A percentile compares a stretch with the other conserved stretches of the same genome.
Evolutionary conservation across 2,888 invertebrate species (phyloP).

Genomic region (Marasmarcha lunaedactyla): DNA sequence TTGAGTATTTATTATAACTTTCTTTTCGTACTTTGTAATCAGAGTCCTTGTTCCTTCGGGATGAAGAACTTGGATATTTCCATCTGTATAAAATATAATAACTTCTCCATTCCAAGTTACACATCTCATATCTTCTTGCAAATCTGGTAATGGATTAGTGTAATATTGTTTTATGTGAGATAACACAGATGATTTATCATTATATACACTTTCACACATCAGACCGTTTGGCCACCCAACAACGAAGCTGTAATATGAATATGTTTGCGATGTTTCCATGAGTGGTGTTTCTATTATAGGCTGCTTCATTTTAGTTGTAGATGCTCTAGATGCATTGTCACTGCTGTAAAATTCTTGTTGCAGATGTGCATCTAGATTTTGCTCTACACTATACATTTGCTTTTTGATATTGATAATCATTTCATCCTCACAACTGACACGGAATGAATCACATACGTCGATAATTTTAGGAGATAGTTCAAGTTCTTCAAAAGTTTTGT

Average conservation of each 20-base stretch:
- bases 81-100: slow-evolving; percentile 37
- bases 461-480: slow-evolving; percentile 20
- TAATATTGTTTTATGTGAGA: slow-evolving; percentile 52
- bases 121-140: slow-evolving; percentile 46
- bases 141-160: slow-evolving; percentile 17
- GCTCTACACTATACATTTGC: slow-evolving; percentile 26
- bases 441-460: slow-evolving; percentile 42
- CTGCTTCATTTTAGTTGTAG: too few species aligned
- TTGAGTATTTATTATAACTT: slow-evolving; percentile 15
- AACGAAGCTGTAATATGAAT: slow-evolving; percentile 34
- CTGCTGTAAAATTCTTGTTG: slow-evolving; percentile 9
- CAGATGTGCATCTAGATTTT: not conserved
- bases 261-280: slow-evolving; percentile 24
- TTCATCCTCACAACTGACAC: slow-evolving; percentile 41
- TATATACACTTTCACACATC: slow-evolving; percentile 45
- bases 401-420: slow-evolving; percentile 45
- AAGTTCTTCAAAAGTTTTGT: slow-evolving; percentile 36
- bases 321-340: too few species aligned
- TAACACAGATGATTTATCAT: slow-evolving; percentile 32
- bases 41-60: slow-evolving; percentile 42
- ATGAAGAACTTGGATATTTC: slow-evolving; percentile 36
- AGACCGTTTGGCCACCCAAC: slow-evolving; percentile 58
- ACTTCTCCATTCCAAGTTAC: slow-evolving; percentile 53
- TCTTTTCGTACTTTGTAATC: slow-evolving; percentile 38
- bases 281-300: too few species aligned